Base-by-base conservation (phyloP, 2,113 vertebrate species). In the Forbesichthys agassizii region DNA sequence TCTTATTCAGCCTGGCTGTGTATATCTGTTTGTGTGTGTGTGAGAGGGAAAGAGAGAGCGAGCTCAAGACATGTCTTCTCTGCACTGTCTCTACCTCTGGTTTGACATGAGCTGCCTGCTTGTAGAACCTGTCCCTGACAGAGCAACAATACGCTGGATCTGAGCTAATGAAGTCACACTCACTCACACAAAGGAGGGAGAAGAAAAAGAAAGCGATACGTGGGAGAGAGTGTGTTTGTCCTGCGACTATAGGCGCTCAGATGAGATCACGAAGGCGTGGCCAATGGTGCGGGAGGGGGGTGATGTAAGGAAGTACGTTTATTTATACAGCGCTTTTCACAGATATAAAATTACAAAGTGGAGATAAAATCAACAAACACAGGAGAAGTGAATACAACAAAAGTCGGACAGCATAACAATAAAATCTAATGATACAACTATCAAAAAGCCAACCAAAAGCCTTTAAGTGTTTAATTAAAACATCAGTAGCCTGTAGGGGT, bases 191-290 rank as follows among this genome's bases (percentile, higher is more conserved):
- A 74, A 70, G 70, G 69, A 61, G 13, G 69, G 58, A 59, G 72
- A 80, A 48, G 36, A 42, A 42, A 42, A 42, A 42, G 7, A 42
- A 42, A 27, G 62, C 54, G 48, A 5, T 36, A 27, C 33, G 36
- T 10, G 14, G 10, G 7, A 14, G 36, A n/a, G 47, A 27, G 69
- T 71, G n/a, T 65, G 61, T 74, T 63, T 71, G 10, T 68, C 65
- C 33, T 33, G 53, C n/a, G 53, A n/a, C 36, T 14, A 16, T 54
- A 54, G 53, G 51, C n/a, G 61, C 77, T 62, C 65, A 70, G 69
- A 81, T 88, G 86, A 88, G 83, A 78, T 88, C 86, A 88, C 68
- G 79, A 77, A 86, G 83, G 79, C 68, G 80, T 78, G 80, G 68
- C 77, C 9, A 18, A 80, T 78, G 60, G 55, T 68, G 55, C 74